A percentile compares a stretch with the other conserved stretches of the same genome.
These are phyloP conservation scores for Chesias legatella DNA, from an alignment of 2,888 invertebrate genomes.

Conservation along the genomic window DNA sequence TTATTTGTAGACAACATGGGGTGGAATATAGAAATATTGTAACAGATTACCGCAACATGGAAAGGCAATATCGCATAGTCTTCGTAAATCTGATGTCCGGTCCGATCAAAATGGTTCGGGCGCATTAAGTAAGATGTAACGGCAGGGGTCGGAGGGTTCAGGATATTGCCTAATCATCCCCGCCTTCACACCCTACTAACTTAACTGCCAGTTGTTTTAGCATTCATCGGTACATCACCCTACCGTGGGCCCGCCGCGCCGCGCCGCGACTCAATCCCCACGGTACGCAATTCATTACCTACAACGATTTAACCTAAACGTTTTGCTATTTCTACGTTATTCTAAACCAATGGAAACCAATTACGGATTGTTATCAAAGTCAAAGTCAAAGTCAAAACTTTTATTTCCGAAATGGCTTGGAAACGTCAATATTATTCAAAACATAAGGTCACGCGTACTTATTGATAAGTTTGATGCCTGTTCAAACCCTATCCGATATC, in stretches of 20 bases:
- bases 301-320: slow-evolving; percentile 39
- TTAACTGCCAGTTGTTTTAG: slow-evolving; percentile 76
- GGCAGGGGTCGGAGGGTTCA: slow-evolving; percentile 64
- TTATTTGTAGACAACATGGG: too few relatives aligned
- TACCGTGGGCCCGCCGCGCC: slow-evolving; percentile 34
- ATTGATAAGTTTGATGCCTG: too few relatives aligned
- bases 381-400: too few relatives aligned
- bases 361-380: slow-evolving; percentile 22
- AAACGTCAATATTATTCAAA: too few relatives aligned
- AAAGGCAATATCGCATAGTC: slow-evolving; percentile 52
- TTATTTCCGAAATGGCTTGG: too few relatives aligned
- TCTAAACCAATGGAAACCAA: slow-evolving; percentile 17
- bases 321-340: slow-evolving; percentile 19
- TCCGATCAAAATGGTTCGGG: slow-evolving; percentile 60
- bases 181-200: slow-evolving; percentile 75
- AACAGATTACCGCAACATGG: slow-evolving; percentile 39
- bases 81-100: slow-evolving; percentile 67
- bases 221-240: slow-evolving; percentile 62
- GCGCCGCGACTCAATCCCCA: slow-evolving; percentile 62
- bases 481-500: too few relatives aligned
- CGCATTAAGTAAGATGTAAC: slow-evolving; percentile 73
- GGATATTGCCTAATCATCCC: slow-evolving; percentile 79
- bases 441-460: too few relatives aligned
- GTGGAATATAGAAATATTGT: slow-evolving; percentile 3
- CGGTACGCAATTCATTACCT: slow-evolving; percentile 57